These are phyloP conservation scores for Epiblema foenella DNA, from an alignment of 2,888 invertebrate genomes.

Conservation along the genomic window DNA sequence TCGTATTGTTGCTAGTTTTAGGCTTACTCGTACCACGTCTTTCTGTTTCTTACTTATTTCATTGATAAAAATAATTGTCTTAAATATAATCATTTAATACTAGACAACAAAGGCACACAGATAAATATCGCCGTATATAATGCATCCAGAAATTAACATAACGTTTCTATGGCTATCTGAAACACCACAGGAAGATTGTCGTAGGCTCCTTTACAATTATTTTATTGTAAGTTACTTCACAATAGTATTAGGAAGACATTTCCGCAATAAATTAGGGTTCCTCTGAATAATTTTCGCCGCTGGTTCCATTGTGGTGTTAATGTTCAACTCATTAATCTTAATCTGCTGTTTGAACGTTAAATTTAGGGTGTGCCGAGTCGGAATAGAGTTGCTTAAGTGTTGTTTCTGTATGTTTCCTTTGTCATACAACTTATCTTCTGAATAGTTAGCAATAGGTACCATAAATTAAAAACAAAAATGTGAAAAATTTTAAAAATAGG, in stretches of 20 bases:
- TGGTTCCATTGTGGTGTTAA: conserved; percentile 54
- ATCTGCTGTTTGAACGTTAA: conserved; percentile 34
- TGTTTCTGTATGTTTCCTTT: conserved; percentile 11
- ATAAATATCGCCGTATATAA: no score
- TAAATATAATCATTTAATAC: no score
- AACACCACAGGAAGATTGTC: conserved; percentile 9
- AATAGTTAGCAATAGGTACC: not conserved
- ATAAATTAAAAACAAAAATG: no score
- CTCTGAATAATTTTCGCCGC: conserved; percentile 60
- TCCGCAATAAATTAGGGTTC: conserved; percentile 61
- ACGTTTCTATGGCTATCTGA: conserved; percentile 4
- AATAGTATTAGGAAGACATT: conserved; percentile 57
- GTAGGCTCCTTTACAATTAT: conserved; percentile 33
- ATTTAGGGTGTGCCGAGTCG: conserved; percentile 27
- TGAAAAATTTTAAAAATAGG: no score
- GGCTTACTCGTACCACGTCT: no score
- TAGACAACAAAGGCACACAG: no score
- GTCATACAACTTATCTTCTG: not conserved
- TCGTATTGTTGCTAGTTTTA: no score
- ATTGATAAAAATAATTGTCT: no score
- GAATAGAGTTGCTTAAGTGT: conserved; percentile 17
- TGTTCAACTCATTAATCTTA: conserved; percentile 58
- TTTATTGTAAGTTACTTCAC: conserved; percentile 50
- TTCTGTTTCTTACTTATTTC: no score
- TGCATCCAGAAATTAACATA: conserved; percentile 28